Conservation (phyloP, 1,140 invertebrate genomes). For the Phocides pigmalion region DNA sequence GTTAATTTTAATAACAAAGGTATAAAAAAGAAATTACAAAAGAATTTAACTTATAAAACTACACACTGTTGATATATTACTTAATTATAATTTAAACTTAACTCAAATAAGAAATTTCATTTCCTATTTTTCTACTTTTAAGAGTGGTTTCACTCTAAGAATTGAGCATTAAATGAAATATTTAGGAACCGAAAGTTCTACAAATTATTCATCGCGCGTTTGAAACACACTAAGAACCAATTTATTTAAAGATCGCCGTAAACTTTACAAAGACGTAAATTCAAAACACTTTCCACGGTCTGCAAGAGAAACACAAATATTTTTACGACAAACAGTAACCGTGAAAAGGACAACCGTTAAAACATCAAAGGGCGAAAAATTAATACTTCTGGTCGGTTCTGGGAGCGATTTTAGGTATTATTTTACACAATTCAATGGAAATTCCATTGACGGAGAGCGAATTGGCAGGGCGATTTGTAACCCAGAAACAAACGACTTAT, state of each 20-base stretch:
- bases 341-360: conserved; percentile 7
- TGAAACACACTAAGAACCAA: neutral
- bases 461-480: conserved; percentile 33
- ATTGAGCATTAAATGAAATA: too few species aligned
- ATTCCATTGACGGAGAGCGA: conserved; percentile 29
- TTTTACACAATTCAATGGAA: conserved; percentile 7
- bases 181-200: too few species aligned
- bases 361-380: conserved; percentile 24
- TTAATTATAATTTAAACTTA: too few species aligned
- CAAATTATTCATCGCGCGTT: too few species aligned
- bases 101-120: too few species aligned
- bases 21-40: too few species aligned
- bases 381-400: conserved; percentile 19
- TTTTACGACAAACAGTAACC: conserved; percentile 2
- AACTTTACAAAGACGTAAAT: neutral
- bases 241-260: neutral
- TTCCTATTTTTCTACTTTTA: too few species aligned
- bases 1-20: too few species aligned
- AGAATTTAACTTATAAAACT: too few species aligned
- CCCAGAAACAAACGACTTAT: conserved; percentile 34
- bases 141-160: too few species aligned
- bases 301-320: conserved; percentile 12
- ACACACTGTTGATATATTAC: too few species aligned
- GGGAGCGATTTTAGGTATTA: conserved; percentile 6
- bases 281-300: neutral